phyloP scores from a whole-genome alignment of 2,797 vertebrate species.

The Aphelocoma californica region DNA sequence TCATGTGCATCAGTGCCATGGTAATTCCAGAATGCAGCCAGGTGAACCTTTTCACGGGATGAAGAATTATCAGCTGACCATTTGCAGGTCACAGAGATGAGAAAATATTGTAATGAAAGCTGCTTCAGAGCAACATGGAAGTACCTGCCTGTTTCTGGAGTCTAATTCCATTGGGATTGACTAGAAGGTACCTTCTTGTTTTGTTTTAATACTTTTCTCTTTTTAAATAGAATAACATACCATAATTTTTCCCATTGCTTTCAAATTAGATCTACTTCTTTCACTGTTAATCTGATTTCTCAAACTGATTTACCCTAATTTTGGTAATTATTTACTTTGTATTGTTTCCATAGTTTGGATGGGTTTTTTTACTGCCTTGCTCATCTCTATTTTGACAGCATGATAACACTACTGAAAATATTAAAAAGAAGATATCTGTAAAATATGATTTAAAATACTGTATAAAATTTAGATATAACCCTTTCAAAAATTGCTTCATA shows the following conservation, averaged over 20 bases:
- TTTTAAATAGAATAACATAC: not conserved
- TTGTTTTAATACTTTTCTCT: not conserved
- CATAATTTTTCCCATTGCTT: not conserved
- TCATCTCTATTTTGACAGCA: not conserved
- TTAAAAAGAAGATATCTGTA: not conserved
- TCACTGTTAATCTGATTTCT: not conserved
- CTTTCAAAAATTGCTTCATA: not conserved
- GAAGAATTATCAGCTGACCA: not conserved
- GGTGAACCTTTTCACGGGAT: not conserved
- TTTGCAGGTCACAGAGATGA: not conserved
- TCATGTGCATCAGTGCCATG: fast-evolving
- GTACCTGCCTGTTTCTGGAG: not conserved
- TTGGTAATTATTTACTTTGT: not conserved
- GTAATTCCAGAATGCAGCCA: not conserved
- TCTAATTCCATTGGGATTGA: not conserved
- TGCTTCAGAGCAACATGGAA: not conserved
- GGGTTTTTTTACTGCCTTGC: not conserved
- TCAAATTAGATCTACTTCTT: not conserved
- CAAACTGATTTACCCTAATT: not conserved
- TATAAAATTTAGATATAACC: not conserved
- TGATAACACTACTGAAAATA: not conserved
- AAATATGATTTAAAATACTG: not conserved
- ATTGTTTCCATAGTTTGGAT: not conserved
- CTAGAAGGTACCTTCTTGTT: not conserved
- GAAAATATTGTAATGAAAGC: not conserved